Evolutionary conservation across 2,113 vertebrate species (phyloP), one percentile per base, ranked within the genome.

Genomic region (Capricornis sumatraensis): DNA sequence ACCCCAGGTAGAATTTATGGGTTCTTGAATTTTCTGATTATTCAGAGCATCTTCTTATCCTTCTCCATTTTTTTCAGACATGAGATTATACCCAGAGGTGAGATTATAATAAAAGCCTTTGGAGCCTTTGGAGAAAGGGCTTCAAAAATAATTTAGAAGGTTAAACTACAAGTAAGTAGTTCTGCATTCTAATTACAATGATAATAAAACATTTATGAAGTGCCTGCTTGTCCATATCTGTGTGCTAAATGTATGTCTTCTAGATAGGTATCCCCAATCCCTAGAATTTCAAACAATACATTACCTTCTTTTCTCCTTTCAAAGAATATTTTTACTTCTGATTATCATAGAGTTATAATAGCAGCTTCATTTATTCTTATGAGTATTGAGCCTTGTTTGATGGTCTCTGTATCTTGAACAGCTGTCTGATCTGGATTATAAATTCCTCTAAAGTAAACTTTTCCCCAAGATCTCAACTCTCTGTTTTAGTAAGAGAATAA

Each of bases 211-310:
- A 47, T 52, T 79, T 86, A 60, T 21, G 53, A 86, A 67, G 21
- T 79, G 13, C 13, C 40, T 43, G 4, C 27, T 86, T 82, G 47
- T 15, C 52, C 50, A 62, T 83, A 40, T 83, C 43, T 79, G 33
- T 23, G 13, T 93, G 58, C 50, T 89, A 83, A 53, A n/a, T 93
- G n/a, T 88, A 3, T 43, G 36, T 95, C 57, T 94, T 97, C 91
- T 89, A 82, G 67, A 85, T 88, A 82, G 21, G 50, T 10, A 50
- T 2, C 3, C 33, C 50, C 4, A 17, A 57, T 47, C n/a, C 11
- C 36, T 47, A 90, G 62, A 78, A 94, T 93, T 91, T 53, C 43
- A 97, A 55, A 88, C 8, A 87, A n/a, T 6, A 1, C 1, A 4
- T 93, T 87, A 71, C 2, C 10, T 45, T 96, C 7, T 55, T 92